These are phyloP conservation scores for Stegodyphus dumicola DNA, from an alignment of 1,140 invertebrate species.

Conservation along the genomic window DNA sequence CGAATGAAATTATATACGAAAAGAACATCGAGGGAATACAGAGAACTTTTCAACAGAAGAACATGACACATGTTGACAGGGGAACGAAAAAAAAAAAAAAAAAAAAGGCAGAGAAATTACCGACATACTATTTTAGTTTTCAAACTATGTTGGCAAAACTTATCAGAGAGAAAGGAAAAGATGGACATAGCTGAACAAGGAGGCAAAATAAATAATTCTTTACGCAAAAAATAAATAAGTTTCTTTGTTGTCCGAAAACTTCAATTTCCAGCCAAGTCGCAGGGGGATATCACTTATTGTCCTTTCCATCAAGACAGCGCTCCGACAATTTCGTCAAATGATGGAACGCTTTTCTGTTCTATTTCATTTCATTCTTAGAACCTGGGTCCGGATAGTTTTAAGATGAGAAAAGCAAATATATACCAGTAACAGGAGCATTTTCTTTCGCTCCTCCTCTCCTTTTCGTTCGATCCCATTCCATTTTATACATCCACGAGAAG, in stretches of 20 bases:
- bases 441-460: constrained; percentile 14
- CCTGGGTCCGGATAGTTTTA: constrained; percentile 39
- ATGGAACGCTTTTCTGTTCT: constrained; percentile 14
- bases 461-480: not conserved
- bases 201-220: not conserved
- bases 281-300: constrained; percentile 54
- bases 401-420: constrained; percentile 26
- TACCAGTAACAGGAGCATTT: not conserved
- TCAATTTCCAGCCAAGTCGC: constrained; percentile 26
- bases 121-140: too few relatives aligned
- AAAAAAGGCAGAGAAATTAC: too few relatives aligned
- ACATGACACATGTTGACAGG: too few relatives aligned
- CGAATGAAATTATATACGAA: too few relatives aligned
- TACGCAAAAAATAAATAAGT: constrained; percentile 15
- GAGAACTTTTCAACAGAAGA: too few relatives aligned
- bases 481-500: constrained; percentile 15
- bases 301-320: constrained; percentile 4
- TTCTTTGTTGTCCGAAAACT: constrained; percentile 47
- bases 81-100: too few relatives aligned
- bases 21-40: too few relatives aligned
- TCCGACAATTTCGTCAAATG: constrained; percentile 47
- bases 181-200: too few relatives aligned
- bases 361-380: constrained; percentile 25
- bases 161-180: too few relatives aligned
- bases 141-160: too few relatives aligned